Evolutionary conservation across 2,113 vertebrate species (phyloP).

Genomic region (Xyrauchen texanus): DNA sequence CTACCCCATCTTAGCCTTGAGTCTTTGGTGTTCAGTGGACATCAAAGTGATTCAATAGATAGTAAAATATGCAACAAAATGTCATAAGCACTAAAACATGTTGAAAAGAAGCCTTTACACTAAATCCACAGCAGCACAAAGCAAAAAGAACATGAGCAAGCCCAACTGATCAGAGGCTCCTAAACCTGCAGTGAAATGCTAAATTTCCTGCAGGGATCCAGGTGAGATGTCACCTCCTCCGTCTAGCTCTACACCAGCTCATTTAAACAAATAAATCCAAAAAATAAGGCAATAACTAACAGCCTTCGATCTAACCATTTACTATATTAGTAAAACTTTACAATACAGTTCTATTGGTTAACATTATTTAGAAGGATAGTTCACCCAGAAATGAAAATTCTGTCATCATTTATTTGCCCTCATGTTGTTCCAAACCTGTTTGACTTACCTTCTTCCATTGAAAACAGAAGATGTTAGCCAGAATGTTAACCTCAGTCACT

Average conservation of each 20-base stretch:
- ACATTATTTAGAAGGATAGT: no score
- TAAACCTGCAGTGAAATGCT: constrained; percentile 73
- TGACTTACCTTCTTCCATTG: no score
- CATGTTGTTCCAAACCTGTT: no score
- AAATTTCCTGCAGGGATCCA: constrained; percentile 76
- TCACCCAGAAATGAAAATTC: no score
- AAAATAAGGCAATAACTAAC: background rate
- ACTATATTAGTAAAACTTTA: background rate
- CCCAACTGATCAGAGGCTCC: constrained; percentile 67
- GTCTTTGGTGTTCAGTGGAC: constrained; percentile 32
- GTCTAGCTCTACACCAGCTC: constrained; percentile 33
- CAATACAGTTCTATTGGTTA: no score
- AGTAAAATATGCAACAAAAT: constrained; percentile 67
- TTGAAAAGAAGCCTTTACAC: constrained; percentile 40
- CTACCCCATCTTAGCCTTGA: constrained; percentile 39
- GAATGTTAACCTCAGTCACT: no score
- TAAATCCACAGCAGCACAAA: constrained; percentile 63
- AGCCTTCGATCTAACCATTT: background rate
- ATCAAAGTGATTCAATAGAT: constrained; percentile 51
- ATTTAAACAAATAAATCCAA: constrained; percentile 45
- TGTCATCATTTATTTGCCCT: no score
- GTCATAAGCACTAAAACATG: constrained; percentile 33
- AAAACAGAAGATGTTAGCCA: no score
- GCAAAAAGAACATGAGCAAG: constrained; percentile 50
- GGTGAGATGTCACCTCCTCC: constrained; percentile 70